Percentiles rank a stretch among this genome's conserved stretches.
These are phyloP conservation scores for Pimephales promelas DNA, from an alignment of 2,113 vertebrate species.

Conservation along the genomic window DNA sequence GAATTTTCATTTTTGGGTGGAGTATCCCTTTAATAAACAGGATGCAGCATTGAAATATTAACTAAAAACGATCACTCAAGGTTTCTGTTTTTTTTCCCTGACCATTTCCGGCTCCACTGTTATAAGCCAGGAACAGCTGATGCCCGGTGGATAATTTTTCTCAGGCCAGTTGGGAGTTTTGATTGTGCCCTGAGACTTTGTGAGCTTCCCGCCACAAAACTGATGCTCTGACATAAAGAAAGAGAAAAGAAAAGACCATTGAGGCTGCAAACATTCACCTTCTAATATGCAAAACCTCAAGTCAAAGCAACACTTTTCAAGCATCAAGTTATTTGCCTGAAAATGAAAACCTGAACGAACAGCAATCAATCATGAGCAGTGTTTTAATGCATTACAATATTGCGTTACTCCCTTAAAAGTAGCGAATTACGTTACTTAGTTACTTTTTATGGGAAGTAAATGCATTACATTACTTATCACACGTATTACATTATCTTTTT, in stretches of 20 bases:
- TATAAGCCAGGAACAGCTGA: slow-evolving; percentile 91
- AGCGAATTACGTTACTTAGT: no score
- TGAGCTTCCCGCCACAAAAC: slow-evolving; percentile 81
- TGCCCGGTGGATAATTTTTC: slow-evolving; percentile 84
- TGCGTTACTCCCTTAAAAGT: no score
- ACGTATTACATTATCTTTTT: no score
- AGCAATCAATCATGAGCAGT: neutral
- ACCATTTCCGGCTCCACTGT: slow-evolving; percentile 82
- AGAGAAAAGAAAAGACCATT: slow-evolving; percentile 53
- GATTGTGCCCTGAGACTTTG: slow-evolving; percentile 78
- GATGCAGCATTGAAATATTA: neutral
- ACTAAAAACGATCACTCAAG: neutral
- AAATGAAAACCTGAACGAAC: neutral
- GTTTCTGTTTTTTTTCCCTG: slow-evolving; percentile 23
- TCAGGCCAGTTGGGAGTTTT: slow-evolving; percentile 90
- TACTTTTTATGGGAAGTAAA: no score
- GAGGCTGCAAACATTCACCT: slow-evolving; percentile 25
- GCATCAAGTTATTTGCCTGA: neutral
- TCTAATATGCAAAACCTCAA: neutral
- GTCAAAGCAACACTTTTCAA: neutral
- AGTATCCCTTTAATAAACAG: neutral
- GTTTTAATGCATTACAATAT: no score
- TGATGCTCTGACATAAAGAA: slow-evolving; percentile 64
- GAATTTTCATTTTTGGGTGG: no score
- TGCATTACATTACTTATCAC: no score